Evolutionary conservation across 2,113 vertebrate genomes (phyloP).

Genomic region (Apteryx owenii): DNA sequence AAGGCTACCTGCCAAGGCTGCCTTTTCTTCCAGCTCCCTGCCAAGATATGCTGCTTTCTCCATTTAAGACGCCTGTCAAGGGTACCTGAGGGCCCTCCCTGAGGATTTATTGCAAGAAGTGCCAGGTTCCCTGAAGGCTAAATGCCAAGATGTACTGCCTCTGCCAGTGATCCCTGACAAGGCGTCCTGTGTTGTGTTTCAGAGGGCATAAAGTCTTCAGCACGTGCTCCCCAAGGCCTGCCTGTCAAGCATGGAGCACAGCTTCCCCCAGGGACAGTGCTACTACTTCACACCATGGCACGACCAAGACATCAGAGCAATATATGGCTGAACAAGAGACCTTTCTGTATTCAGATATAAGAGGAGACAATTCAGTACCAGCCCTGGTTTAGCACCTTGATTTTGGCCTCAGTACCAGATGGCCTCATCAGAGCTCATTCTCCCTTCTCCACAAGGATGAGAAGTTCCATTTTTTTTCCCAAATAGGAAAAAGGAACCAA

Average conservation of each 20-base stretch:
- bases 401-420: not conserved
- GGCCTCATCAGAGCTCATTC: rapidly evolving
- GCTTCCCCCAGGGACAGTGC: not conserved
- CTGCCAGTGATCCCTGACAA: not conserved
- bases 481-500: not conserved
- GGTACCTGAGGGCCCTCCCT: rapidly evolving
- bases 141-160: not conserved
- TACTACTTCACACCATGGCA: not conserved
- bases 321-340: not conserved
- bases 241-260: not conserved
- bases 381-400: not conserved
- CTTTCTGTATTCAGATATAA: not conserved
- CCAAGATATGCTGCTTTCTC: not conserved
- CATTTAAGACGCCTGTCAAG: not conserved
- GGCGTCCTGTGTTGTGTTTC: not conserved
- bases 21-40: not conserved
- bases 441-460: not conserved
- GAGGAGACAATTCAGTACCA: not conserved
- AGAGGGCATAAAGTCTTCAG: not conserved
- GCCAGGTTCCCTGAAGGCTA: not conserved
- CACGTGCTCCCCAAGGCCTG: not conserved
- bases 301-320: rapidly evolving
- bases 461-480: not conserved
- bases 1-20: not conserved
- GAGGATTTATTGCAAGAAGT: not conserved